phyloP scores from a whole-genome alignment of 2,888 invertebrate genomes.

The Tenthredo livida region DNA sequence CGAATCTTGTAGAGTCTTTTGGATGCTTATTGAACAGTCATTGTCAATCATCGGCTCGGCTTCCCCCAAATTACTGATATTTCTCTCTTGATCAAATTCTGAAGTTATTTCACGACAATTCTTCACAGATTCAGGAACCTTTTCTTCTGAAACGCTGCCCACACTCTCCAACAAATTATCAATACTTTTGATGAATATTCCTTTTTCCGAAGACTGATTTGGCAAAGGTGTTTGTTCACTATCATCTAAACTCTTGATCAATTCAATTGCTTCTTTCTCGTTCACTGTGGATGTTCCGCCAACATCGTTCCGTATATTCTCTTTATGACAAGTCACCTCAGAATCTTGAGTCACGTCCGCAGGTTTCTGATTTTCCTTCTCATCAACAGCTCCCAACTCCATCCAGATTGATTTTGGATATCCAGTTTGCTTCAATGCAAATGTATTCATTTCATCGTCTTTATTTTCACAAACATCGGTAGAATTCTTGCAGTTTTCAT shows the following conservation, averaged over 20 bases:
- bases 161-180: background rate
- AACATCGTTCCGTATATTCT: background rate
- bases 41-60: background rate
- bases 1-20: slow-evolving; percentile 11
- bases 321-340: background rate
- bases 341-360: background rate
- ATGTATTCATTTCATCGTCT: background rate
- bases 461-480: background rate
- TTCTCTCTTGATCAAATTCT: background rate
- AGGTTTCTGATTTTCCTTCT: slow-evolving; percentile 6
- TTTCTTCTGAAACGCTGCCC: background rate
- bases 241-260: background rate
- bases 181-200: background rate
- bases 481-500: background rate
- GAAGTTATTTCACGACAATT: background rate
- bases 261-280: background rate
- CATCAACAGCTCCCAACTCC: background rate
- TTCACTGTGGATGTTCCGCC: background rate
- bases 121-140: background rate
- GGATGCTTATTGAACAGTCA: background rate
- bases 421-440: background rate
- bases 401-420: background rate
- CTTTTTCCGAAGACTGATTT: background rate
- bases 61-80: background rate
- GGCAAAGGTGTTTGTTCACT: background rate